phyloP scores from a whole-genome alignment of 2,113 vertebrate genomes.

The Aix galericulata region DNA sequence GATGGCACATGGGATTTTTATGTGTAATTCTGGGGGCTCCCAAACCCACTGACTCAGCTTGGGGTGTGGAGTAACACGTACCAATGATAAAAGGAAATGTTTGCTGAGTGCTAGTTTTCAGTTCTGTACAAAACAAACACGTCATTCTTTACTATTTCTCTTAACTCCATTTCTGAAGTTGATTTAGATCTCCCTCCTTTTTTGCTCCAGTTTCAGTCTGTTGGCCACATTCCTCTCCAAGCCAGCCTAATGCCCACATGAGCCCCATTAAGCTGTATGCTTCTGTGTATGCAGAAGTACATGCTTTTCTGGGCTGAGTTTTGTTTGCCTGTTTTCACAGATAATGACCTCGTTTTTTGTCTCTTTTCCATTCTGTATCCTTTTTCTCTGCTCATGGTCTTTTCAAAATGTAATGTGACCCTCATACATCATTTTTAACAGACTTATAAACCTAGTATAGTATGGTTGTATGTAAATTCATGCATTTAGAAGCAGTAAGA shows the following conservation, averaged over 20 bases:
- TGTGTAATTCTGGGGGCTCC: not conserved
- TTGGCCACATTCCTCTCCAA: not conserved
- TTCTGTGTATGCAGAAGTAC: not conserved
- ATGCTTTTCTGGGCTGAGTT: constrained; percentile 9
- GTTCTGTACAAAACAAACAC: constrained; percentile 15
- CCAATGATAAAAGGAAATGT: not conserved
- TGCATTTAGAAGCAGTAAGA: not conserved
- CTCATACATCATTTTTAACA: constrained; percentile 41
- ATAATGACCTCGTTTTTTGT: constrained; percentile 48
- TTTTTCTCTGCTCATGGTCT: not conserved
- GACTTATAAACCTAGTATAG: not conserved
- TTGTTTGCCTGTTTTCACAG: constrained; percentile 52
- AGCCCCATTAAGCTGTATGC: constrained; percentile 14
- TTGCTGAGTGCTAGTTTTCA: not conserved
- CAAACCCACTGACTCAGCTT: not conserved
- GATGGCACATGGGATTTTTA: not conserved
- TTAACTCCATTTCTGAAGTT: constrained; percentile 37
- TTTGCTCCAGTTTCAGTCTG: constrained; percentile 50
- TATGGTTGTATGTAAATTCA: constrained; percentile 32
- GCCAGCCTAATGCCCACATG: constrained; percentile 26
- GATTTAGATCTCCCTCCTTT: constrained; percentile 53
- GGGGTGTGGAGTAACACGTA: not conserved
- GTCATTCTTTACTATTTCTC: constrained; percentile 47
- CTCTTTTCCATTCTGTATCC: not conserved
- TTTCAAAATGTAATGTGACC: constrained; percentile 28